These are phyloP conservation scores for Otis tarda DNA, from an alignment of 2,113 vertebrate species.

Conservation along the genomic window DNA sequence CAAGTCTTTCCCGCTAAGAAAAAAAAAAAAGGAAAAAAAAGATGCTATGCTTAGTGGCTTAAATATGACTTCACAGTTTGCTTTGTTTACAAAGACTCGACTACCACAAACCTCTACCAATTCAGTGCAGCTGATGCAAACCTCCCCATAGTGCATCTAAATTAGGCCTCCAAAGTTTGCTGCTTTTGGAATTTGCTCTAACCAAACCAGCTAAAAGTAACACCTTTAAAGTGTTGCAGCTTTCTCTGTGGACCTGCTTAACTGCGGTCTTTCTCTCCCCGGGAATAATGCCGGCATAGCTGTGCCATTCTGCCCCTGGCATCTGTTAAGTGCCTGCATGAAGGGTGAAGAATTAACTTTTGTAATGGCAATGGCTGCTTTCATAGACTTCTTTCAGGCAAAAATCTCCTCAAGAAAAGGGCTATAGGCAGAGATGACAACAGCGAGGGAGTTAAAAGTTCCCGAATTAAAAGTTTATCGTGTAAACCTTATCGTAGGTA, in stretches of 20 bases:
- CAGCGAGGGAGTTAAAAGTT: slow-evolving; percentile 19
- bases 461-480: neutral
- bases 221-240: slow-evolving; percentile 60
- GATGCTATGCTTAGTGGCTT: neutral
- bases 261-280: slow-evolving; percentile 40
- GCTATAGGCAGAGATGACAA: neutral
- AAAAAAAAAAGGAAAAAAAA: neutral
- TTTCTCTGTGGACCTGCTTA: slow-evolving; percentile 58
- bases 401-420: slow-evolving; percentile 57
- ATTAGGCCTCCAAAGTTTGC: neutral
- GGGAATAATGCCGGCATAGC: slow-evolving; percentile 53
- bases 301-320: slow-evolving; percentile 73
- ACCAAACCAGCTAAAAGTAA: slow-evolving; percentile 37
- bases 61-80: neutral
- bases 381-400: slow-evolving; percentile 64
- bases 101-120: neutral
- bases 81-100: neutral
- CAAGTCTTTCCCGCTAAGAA: neutral
- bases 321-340: slow-evolving; percentile 75
- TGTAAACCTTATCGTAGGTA: slow-evolving; percentile 25
- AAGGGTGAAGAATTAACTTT: slow-evolving; percentile 69
- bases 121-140: neutral
- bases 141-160: neutral
- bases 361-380: slow-evolving; percentile 67
- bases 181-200: neutral